Evolutionary conservation across 2,113 vertebrate species (phyloP).

Genomic region (Hippocampus mohnikei): DNA sequence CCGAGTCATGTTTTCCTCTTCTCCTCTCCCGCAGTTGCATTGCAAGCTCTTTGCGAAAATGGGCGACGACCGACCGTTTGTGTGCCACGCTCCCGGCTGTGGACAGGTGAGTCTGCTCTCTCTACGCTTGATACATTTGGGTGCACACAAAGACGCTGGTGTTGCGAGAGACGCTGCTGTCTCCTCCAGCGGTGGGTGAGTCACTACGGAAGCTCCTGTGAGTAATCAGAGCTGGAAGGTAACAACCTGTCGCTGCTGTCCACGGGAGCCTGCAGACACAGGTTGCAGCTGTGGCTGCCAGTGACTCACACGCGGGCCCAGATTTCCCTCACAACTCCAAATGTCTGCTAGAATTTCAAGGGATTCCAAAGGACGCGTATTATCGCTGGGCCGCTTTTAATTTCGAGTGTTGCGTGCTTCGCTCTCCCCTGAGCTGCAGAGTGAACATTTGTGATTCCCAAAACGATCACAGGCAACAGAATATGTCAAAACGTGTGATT

Average conservation of each 20-base stretch:
- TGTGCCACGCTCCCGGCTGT: slow-evolving; percentile 92
- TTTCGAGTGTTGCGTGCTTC: slow-evolving; percentile 1
- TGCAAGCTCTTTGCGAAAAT: slow-evolving; percentile 82
- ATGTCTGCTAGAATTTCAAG: slow-evolving; percentile 7
- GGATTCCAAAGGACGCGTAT: slow-evolving; percentile 34
- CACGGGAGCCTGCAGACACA: slow-evolving; percentile 60
- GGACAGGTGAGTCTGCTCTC: slow-evolving; percentile 85
- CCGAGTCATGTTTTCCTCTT: slow-evolving; percentile 70
- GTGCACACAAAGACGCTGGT: neutral
- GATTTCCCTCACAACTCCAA: slow-evolving; percentile 22
- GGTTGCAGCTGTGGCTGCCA: slow-evolving; percentile 53
- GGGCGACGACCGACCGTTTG: slow-evolving; percentile 98
- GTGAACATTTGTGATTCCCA: slow-evolving; percentile 23
- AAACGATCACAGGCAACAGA: slow-evolving; percentile 21
- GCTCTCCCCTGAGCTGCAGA: slow-evolving; percentile 1
- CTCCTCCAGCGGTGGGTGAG: slow-evolving; percentile 61
- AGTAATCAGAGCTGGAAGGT: slow-evolving; percentile 66
- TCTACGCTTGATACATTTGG: neutral
- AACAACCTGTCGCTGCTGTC: slow-evolving; percentile 62
- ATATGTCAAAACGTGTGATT: slow-evolving; percentile 21
- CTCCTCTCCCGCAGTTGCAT: slow-evolving; percentile 72
- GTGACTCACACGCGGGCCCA: slow-evolving; percentile 53
- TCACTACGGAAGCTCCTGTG: slow-evolving; percentile 62
- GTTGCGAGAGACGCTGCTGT: slow-evolving; percentile 52
- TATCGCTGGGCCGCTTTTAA: neutral